Conservation (phyloP, 37 sponge, comb jelly and placozoan genomes). For the Lycopodina hypogea region DNA sequence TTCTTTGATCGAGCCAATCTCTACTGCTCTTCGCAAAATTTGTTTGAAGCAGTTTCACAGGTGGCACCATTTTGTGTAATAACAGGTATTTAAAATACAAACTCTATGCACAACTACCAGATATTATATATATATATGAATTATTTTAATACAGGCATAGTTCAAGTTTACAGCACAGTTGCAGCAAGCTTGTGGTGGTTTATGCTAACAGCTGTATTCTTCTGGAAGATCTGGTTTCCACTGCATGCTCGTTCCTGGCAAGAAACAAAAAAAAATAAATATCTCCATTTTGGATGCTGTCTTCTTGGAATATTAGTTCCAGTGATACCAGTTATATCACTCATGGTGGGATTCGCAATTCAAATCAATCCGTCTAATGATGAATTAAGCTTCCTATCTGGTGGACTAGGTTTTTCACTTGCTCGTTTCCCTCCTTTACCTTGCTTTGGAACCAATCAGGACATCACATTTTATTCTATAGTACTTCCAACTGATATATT, state of each 20-base stretch:
- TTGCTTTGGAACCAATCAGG: background rate
- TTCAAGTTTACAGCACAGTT: background rate
- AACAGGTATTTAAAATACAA: background rate
- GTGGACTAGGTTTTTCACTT: slow-evolving; percentile 1
- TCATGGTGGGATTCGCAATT: background rate
- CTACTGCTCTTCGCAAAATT: slow-evolving; percentile 16
- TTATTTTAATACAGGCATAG: background rate
- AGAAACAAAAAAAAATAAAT: too few species aligned
- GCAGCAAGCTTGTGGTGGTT: slow-evolving; percentile 4
- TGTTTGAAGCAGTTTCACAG: background rate
- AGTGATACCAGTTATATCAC: background rate
- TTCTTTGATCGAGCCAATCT: slow-evolving; percentile 20
- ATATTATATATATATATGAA: too few species aligned
- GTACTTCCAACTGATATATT: slow-evolving; percentile 20
- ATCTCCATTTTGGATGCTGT: too few species aligned
- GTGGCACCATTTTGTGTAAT: slow-evolving; percentile 32
- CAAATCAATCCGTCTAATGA: background rate
- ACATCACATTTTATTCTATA: slow-evolving; percentile 20
- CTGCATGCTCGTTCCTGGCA: too few species aligned
- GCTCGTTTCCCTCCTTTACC: slow-evolving; percentile 25
- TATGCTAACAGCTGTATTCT: slow-evolving; percentile 4
- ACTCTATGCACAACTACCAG: too few species aligned
- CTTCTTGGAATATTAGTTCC: background rate
- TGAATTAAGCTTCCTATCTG: background rate
- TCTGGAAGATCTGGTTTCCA: slow-evolving; percentile 4